These are phyloP conservation scores for Macrosteles quadrilineatus DNA, from an alignment of 1,140 invertebrate genomes.

Conservation along the genomic window DNA sequence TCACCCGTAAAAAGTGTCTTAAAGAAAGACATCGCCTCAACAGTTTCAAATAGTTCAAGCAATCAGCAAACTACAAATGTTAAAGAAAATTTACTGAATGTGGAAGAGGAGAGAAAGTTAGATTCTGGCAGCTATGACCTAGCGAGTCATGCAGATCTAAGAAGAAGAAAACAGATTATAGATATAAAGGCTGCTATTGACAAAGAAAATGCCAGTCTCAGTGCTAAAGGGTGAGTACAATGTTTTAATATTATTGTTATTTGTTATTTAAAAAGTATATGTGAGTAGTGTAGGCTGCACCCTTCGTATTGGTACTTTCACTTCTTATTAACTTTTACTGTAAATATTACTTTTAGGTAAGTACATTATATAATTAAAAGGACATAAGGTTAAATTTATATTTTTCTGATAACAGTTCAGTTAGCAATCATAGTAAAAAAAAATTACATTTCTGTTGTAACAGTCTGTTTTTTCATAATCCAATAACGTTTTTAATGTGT, in stretches of 20 bases:
- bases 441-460: too few species aligned
- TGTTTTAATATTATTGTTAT: neutral
- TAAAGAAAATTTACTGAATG: slow-evolving; percentile 40
- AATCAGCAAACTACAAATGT: neutral
- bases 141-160: slow-evolving; percentile 43
- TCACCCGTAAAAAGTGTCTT: neutral
- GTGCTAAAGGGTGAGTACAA: slow-evolving; percentile 1
- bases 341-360: too few species aligned
- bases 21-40: neutral
- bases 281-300: neutral
- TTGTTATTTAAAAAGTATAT: neutral
- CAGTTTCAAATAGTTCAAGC: neutral
- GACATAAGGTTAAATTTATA: too few species aligned
- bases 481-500: too few species aligned
- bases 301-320: neutral
- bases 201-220: slow-evolving; percentile 33
- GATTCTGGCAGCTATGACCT: slow-evolving; percentile 70
- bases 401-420: too few species aligned
- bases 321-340: too few species aligned
- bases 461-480: too few species aligned
- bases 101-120: slow-evolving; percentile 62
- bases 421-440: too few species aligned
- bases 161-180: slow-evolving; percentile 42
- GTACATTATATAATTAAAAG: too few species aligned
- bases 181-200: slow-evolving; percentile 31